These are phyloP conservation scores for Ispidina picta DNA, from an alignment of 2,797 vertebrate species.

Conservation along the genomic window DNA sequence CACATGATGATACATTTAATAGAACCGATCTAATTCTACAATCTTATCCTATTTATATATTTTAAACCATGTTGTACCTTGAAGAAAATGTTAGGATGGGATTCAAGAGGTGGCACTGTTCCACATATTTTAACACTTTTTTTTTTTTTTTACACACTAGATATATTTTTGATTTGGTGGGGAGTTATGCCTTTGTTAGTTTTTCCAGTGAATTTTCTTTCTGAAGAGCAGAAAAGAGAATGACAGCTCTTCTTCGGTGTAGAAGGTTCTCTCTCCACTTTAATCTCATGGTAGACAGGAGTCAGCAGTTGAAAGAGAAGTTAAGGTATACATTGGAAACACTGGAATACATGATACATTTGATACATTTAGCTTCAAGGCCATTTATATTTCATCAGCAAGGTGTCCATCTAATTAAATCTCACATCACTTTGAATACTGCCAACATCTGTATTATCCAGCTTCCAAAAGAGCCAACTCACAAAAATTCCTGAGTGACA, in stretches of 20 bases:
- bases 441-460: neutral
- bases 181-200: neutral
- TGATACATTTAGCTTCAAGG: neutral
- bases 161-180: neutral
- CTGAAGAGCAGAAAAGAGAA: neutral
- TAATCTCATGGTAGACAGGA: neutral
- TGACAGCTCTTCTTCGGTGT: neutral
- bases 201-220: neutral
- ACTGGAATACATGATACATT: neutral
- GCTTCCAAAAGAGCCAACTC: neutral
- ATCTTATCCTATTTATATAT: neutral
- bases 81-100: neutral
- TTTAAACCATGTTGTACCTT: neutral
- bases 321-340: neutral
- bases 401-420: neutral
- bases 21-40: neutral
- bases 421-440: neutral
- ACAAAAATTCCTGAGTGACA: neutral
- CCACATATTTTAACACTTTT: conserved; percentile 26
- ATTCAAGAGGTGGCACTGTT: conserved; percentile 62
- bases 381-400: neutral
- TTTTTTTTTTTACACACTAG: neutral
- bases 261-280: neutral
- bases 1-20: neutral
- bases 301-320: neutral